phyloP scores from a whole-genome alignment of 2,888 invertebrate species.

The Apeira syringaria region DNA sequence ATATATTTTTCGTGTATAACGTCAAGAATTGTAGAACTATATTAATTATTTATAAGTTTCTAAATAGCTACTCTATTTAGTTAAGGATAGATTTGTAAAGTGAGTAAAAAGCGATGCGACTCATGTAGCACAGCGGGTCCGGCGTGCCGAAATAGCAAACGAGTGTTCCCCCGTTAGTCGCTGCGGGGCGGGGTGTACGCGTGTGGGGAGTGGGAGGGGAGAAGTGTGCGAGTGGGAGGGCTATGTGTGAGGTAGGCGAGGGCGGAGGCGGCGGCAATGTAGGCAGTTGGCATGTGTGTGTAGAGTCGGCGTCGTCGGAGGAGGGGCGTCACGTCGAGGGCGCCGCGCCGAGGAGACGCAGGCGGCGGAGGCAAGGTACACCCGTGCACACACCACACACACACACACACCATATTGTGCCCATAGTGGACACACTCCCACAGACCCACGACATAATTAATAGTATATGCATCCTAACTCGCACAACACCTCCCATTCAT shows the following conservation, averaged over 20 bases:
- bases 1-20: no score
- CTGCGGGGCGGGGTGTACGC: neutral
- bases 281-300: constrained; percentile 69
- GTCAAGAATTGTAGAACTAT: no score
- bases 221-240: constrained; percentile 1
- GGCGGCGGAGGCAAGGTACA: constrained; percentile 50
- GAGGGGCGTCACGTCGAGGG: constrained; percentile 39
- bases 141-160: constrained; percentile 34
- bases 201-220: constrained; percentile 14
- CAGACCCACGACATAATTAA: no score
- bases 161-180: constrained; percentile 30
- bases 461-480: neutral
- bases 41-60: no score
- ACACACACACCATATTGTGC: neutral
- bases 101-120: neutral
- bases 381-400: constrained; percentile 5
- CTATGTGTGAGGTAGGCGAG: constrained; percentile 10
- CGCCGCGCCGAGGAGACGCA: constrained; percentile 48
- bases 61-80: no score
- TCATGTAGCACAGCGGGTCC: neutral
- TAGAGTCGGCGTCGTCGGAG: constrained; percentile 73
- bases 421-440: neutral
- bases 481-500: neutral
- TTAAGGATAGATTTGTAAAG: no score
- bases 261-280: constrained; percentile 28